Percentiles rank a stretch among this genome's conserved stretches.
phyloP scores from a whole-genome alignment of 2,797 vertebrate species.

The Cephalopachus bancanus region DNA sequence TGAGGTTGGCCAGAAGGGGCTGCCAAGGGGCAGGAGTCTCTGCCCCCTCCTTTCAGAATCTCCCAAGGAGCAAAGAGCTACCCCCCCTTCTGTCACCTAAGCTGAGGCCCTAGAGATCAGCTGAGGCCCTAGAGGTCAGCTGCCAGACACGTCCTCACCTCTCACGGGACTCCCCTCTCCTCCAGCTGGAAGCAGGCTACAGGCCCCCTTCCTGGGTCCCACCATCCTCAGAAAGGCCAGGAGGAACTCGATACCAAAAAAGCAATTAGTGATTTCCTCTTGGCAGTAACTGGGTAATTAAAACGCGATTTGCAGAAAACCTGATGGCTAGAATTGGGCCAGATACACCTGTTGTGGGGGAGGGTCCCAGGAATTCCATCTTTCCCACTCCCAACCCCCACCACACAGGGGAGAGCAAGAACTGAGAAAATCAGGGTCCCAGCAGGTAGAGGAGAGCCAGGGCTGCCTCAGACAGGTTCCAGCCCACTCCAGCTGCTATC shows the following conservation, averaged over 20 bases:
- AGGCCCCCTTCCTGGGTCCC: neutral
- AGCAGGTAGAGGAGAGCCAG: neutral
- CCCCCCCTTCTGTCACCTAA: no score
- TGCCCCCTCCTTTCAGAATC: neutral
- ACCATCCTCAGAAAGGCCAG: slow-evolving; percentile 42
- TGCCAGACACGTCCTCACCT: neutral
- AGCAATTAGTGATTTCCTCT: slow-evolving; percentile 63
- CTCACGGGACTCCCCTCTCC: neutral
- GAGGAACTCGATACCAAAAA: slow-evolving; percentile 41
- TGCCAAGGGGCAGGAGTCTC: neutral
- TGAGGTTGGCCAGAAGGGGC: neutral
- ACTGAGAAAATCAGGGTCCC: neutral
- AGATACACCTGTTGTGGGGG: neutral
- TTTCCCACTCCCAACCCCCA: neutral
- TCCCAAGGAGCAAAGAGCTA: neutral
- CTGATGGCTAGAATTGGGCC: neutral
- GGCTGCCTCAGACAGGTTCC: neutral
- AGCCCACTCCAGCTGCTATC: no score
- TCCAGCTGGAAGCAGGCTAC: neutral
- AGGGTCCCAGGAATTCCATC: neutral
- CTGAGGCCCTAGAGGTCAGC: neutral
- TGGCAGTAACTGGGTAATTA: slow-evolving; percentile 54
- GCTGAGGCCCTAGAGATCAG: no score
- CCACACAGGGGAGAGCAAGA: neutral
- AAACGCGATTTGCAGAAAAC: neutral